Evolutionary conservation across 2,797 vertebrate species (phyloP), one percentile per base, ranked within the genome.

Genomic region (Heliangelus exortis): DNA sequence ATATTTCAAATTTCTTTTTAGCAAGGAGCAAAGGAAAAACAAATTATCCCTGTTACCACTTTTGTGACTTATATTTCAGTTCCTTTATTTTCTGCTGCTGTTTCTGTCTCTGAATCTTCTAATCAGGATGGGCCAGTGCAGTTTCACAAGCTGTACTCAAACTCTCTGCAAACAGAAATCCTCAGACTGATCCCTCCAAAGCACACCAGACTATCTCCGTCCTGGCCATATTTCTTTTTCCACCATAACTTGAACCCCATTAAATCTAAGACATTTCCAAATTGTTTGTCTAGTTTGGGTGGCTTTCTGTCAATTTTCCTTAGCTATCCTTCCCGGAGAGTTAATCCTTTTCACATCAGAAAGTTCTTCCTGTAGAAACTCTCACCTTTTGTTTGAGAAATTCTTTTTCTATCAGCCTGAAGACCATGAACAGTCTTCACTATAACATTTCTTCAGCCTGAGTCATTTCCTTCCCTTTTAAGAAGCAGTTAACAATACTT

Each of bases 321-420:
- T 68, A 74, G 22, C 13, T 92, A 68, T 34, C 31, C 10, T 81
- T 81, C 55, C 71, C 53, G 61, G 45, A 34, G 17, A 0, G 0
- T 9, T 53, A 87, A 73, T 74, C 9, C 13, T 84, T 90, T 92
- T 58, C 19, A 50, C 29, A 71, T 68, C 34, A 93, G 54, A 85
- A 95, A 85, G 47, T 75, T 15, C 48, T 69, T 92, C 83, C 80
- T 78, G 43, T 34, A 88, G 66, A 92, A 92, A 86, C 54, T 68
- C 61, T 65, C 80, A 76, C 36, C 51, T 93, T 95, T 83, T 77
- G 53, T 84, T 71, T 51, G 22, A 84, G 34, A 33, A 65, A 28
- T 79, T 86, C 16, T 80, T 92, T 85, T 89, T 61, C 54, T 80
- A n/a, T 36, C 39, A 73, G 11, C 10, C 33, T 88, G 55, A 87